Evolutionary conservation across 2,797 vertebrate genomes (phyloP), one percentile per base, ranked within the genome.

Genomic region (Gallinago solitaria): DNA sequence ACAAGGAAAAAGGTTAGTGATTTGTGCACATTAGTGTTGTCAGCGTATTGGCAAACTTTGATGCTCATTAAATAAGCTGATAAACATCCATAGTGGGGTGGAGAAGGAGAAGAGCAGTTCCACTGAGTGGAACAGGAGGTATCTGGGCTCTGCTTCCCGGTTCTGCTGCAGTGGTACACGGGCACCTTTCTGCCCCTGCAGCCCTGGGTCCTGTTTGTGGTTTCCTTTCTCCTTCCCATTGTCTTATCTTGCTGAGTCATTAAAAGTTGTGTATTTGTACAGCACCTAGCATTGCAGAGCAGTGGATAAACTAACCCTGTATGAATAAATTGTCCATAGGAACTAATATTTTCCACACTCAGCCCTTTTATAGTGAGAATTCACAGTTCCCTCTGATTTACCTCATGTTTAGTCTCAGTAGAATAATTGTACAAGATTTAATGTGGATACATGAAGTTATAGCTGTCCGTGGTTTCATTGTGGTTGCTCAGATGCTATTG

Each of bases 141-240:
- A 64, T 69, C 63, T 67, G 51, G 30, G 32, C 51, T 73, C 39
- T 83, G 30, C 61, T 76, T 83, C 45, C 33, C 1, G 1, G n/a
- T 18, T 91, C 47, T 83, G 43, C 51, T 0, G 0, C 43, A 45
- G 54, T 8, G 3, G 2, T 35, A 13, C 4, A 0, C 0, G 0
- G 7, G 23, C 30, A 69, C 30, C 77, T 81, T 12, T 17, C 13
- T 65, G 85, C 30, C 30, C 70, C 73, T 90, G 33, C 37, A 63
- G 16, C 53, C 35, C 60, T 48, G 20, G 7, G 16, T 43, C 74
- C 39, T 68, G 9, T 35, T 47, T 48, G 21, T 83, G 65, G 7
- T 61, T 39, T 90, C 23, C 28, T 75, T 90, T 75, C 67, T 85
- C 60, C 41, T 83, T 75, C 60, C 37, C 39, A 2, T 43, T 51